Evolutionary conservation across 2,113 vertebrate genomes (phyloP).

Genomic region (Mesitornis unicolor): DNA sequence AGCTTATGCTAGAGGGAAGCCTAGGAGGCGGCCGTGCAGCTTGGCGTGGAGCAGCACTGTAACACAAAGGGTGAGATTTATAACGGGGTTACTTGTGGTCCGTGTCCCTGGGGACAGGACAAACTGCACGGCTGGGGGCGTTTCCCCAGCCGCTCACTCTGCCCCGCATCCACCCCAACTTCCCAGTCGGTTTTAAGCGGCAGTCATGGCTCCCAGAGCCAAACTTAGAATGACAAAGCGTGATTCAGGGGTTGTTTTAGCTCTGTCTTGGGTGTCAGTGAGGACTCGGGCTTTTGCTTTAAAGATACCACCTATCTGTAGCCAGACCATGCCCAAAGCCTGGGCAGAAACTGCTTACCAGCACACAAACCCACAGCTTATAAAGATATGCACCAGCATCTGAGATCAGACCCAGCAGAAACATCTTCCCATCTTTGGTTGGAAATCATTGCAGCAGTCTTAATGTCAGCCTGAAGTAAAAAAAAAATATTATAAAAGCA

Average conservation of each 20-base stretch:
- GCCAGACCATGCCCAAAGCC: not conserved
- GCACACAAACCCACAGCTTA: not conserved
- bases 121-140: not conserved
- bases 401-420: not conserved
- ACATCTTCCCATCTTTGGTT: not conserved
- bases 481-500: not conserved
- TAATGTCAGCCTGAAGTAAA: not conserved
- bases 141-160: not conserved
- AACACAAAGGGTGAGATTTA: not conserved
- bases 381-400: fast-evolving
- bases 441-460: not conserved
- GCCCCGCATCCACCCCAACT: not conserved
- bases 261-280: not conserved
- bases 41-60: not conserved
- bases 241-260: not conserved
- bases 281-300: not conserved
- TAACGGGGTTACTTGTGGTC: too few species aligned
- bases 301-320: not conserved
- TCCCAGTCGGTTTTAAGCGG: fast-evolving
- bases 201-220: not conserved
- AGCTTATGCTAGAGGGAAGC: not conserved
- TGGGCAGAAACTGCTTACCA: not conserved
- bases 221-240: too few species aligned
- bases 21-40: not conserved
- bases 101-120: not conserved